Percentiles rank a stretch among this genome's conserved stretches.
Conservation (phyloP, 2,888 invertebrate species). For the Torymus auratus region DNA sequence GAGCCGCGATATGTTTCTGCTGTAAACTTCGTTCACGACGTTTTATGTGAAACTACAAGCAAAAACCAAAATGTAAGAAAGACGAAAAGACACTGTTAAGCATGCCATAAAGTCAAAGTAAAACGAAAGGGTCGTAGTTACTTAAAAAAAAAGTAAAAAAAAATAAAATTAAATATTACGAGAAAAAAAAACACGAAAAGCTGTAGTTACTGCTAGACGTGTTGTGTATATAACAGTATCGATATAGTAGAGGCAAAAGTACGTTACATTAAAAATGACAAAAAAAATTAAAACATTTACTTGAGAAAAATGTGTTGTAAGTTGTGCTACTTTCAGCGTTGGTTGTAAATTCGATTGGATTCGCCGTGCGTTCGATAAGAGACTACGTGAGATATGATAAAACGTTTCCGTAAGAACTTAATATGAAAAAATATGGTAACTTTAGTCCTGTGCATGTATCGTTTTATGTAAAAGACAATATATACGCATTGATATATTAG, state of each 20-base stretch:
- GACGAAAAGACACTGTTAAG: slow-evolving; percentile 34
- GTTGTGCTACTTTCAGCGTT: slow-evolving; percentile 69
- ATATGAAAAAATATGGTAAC: slow-evolving; percentile 59
- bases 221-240: slow-evolving; percentile 72
- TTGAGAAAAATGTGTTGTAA: slow-evolving; percentile 69
- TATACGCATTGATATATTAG: slow-evolving; percentile 60
- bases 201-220: slow-evolving; percentile 72
- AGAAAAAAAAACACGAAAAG: slow-evolving; percentile 56
- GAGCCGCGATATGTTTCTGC: slow-evolving; percentile 33
- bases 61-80: slow-evolving; percentile 22
- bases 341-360: slow-evolving; percentile 69
- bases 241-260: slow-evolving; percentile 62
- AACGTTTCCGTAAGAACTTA: slow-evolving; percentile 51
- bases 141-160: slow-evolving; percentile 50
- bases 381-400: slow-evolving; percentile 7
- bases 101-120: slow-evolving; percentile 59
- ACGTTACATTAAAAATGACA: slow-evolving; percentile 62
- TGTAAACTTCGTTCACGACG: slow-evolving; percentile 41
- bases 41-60: slow-evolving; percentile 24
- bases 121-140: slow-evolving; percentile 63
- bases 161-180: slow-evolving; percentile 30
- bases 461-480: slow-evolving; percentile 69
- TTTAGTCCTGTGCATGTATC: slow-evolving; percentile 67
- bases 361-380: slow-evolving; percentile 56
- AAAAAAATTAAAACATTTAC: slow-evolving; percentile 61